Percentiles rank a stretch among this genome's conserved stretches.
Evolutionary conservation across 1,140 invertebrate species (phyloP).

Genomic region (Drosophila kanapiae): DNA sequence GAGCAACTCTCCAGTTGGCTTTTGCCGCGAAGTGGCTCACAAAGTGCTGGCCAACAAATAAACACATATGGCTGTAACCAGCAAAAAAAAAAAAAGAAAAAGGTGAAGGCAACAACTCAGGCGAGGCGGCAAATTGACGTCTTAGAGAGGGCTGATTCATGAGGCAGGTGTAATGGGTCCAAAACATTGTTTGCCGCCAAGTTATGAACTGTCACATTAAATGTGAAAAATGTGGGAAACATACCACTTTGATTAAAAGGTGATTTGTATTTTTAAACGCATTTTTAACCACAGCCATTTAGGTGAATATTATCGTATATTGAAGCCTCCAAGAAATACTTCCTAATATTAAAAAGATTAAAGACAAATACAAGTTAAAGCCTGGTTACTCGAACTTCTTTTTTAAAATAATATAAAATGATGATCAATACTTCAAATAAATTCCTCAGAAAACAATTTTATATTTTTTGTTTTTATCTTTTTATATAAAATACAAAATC

Average conservation of each 20-base stretch:
- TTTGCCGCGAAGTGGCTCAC: slow-evolving; percentile 30
- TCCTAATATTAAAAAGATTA: too few relatives aligned
- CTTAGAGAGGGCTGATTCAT: slow-evolving; percentile 29
- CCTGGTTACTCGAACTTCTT: too few relatives aligned
- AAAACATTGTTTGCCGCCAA: slow-evolving; percentile 42
- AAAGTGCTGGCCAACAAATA: slow-evolving; percentile 45
- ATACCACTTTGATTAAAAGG: background rate
- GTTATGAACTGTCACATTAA: slow-evolving; percentile 39
- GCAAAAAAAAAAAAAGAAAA: too few relatives aligned
- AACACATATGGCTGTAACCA: slow-evolving; percentile 36
- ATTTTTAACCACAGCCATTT: background rate
- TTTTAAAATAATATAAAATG: too few relatives aligned
- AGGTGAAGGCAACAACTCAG: slow-evolving; percentile 52
- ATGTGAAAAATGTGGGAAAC: slow-evolving; percentile 44
- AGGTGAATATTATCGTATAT: background rate
- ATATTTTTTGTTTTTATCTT: too few relatives aligned
- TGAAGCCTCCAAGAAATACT: background rate
- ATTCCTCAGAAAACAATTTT: too few relatives aligned
- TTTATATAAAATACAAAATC: too few relatives aligned
- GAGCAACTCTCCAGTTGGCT: slow-evolving; percentile 28
- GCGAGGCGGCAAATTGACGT: slow-evolving; percentile 33
- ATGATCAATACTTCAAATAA: too few relatives aligned
- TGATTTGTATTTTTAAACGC: background rate
- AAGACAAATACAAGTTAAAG: too few relatives aligned
- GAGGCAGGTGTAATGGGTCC: slow-evolving; percentile 38